phyloP scores from a whole-genome alignment of 2,888 invertebrate genomes.

The Dendrolimus pini region DNA sequence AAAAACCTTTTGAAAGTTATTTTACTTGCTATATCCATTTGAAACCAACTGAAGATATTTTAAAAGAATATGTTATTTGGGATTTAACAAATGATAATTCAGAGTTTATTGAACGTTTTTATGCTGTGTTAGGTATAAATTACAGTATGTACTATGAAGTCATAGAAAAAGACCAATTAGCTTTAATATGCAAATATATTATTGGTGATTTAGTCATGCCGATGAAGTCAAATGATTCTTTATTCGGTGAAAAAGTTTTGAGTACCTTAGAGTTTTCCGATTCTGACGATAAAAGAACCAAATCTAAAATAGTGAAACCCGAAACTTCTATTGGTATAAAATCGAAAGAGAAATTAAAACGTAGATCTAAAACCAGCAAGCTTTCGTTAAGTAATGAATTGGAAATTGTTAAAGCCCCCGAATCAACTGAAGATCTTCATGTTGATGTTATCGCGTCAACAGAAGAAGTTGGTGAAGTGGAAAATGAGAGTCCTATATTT shows the following conservation, averaged over 20 bases:
- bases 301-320: conserved; percentile 52
- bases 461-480: conserved; percentile 30
- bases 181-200: conserved; percentile 63
- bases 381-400: conserved; percentile 27
- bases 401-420: conserved; percentile 37
- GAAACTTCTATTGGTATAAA: conserved; percentile 35
- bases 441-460: conserved; percentile 21
- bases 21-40: conserved; percentile 76
- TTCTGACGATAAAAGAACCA: conserved; percentile 49
- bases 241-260: conserved; percentile 60
- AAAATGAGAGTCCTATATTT: conserved; percentile 20
- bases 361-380: conserved; percentile 41
- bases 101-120: conserved; percentile 75
- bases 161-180: conserved; percentile 72
- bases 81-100: conserved; percentile 57
- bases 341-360: conserved; percentile 42
- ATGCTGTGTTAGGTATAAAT: conserved; percentile 74
- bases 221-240: conserved; percentile 37
- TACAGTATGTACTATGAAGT: conserved; percentile 76
- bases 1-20: conserved; percentile 66
- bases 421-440: conserved; percentile 22
- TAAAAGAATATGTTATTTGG: conserved; percentile 57
- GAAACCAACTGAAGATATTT: conserved; percentile 54
- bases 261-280: conserved; percentile 47
- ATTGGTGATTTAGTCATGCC: conserved; percentile 56